Base-by-base conservation (phyloP, 2,797 vertebrate species). In the Crossoptilon crossoptilon region DNA sequence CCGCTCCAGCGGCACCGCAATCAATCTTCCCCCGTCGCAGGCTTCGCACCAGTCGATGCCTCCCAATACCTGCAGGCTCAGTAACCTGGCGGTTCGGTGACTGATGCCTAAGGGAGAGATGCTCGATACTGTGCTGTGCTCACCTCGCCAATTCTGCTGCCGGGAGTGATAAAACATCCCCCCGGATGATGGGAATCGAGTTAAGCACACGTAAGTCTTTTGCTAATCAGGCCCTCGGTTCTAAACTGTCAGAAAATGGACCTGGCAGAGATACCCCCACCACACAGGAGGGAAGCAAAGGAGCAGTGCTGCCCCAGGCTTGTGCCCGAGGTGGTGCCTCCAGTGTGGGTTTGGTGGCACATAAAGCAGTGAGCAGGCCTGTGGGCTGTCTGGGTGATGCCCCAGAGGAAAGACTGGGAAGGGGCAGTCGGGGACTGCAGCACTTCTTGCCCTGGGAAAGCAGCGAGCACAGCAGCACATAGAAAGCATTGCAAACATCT, bases 1-100 rank as follows among this genome's bases (percentile, higher is more conserved):
- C 75, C 3, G 2, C 62, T 64, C 84, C 37, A 4, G 43, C 21
- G 5, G 72, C 90, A 90, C 56, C 79, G 48, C 81, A 51, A 93
- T 94, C 93, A 91, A 91, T 94, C 83, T 79, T 86, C 82, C 76
- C 53, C 84, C 14, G 14, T 6, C 14, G 26, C 84, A 91, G 75
- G 46, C 75, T 79, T 44, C 1, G 60, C 79, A 84, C 60, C 48
- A 86, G 55, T 83, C 94, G 46, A 46, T 60, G 68, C 14, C 58
- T 56, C 77, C 17, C 85, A 44, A 27, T 10, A 24, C 19, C 75
- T 76, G 80, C 85, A 90, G 82, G 73, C 73, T 88, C 93, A 31
- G 70, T 6, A 55, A 2, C 58, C 3, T 0, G 1, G 4, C n/a
- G 49, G 2, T 14, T 46, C 66, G 19, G 44, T 15, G 43, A 0